A percentile compares a stretch with the other conserved stretches of the same genome.
These are phyloP conservation scores for Tragopan temminckii DNA, from an alignment of 2,797 vertebrate species.

Conservation along the genomic window DNA sequence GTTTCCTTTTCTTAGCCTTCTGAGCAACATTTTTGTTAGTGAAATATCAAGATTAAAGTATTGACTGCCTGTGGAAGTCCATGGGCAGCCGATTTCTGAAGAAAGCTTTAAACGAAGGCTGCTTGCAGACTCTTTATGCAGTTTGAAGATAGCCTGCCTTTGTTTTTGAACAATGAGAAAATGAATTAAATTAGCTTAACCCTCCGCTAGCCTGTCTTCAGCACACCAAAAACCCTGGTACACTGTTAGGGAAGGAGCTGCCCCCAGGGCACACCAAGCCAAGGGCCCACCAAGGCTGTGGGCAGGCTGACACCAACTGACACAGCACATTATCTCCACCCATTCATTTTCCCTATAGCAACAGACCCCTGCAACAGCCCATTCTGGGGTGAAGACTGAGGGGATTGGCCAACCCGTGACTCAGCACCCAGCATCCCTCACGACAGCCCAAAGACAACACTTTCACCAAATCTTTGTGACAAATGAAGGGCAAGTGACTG, in stretches of 20 bases:
- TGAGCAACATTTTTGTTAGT: neutral
- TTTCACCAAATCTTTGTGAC: neutral
- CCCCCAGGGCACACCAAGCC: neutral
- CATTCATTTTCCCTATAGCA: neutral
- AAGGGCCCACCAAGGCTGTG: rapidly evolving
- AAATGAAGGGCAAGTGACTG: rapidly evolving
- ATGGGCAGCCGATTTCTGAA: rapidly evolving
- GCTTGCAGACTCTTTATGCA: rapidly evolving
- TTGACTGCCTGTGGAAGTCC: rapidly evolving
- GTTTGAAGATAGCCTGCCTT: neutral
- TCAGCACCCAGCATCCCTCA: neutral
- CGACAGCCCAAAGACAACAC: neutral
- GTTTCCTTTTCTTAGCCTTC: neutral
- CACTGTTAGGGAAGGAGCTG: neutral
- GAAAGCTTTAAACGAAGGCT: neutral
- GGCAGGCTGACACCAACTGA: neutral
- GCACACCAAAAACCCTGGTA: rapidly evolving
- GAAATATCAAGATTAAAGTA: neutral
- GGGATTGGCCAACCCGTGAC: rapidly evolving
- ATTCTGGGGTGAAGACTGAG: rapidly evolving
- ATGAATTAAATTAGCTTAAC: rapidly evolving
- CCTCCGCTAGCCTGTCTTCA: neutral
- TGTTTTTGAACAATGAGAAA: neutral
- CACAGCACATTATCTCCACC: neutral
- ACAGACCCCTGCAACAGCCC: neutral